Conservation (phyloP, 2,113 vertebrate genomes). For the Hyaena hyaena region DNA sequence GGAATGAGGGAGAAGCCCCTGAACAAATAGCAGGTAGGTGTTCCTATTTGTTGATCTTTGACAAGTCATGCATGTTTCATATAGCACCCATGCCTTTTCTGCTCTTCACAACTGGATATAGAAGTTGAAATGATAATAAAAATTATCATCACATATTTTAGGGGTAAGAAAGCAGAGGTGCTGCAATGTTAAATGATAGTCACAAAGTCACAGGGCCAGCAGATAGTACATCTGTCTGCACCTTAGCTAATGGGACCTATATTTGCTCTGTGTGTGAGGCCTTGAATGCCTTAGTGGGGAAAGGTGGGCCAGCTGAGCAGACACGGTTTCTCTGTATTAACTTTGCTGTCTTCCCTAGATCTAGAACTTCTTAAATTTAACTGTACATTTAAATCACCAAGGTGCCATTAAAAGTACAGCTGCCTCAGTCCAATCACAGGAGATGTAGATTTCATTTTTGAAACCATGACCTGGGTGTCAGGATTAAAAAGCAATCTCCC, state of each 20-base stretch:
- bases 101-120: neutral
- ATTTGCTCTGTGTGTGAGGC: neutral
- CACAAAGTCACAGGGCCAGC: neutral
- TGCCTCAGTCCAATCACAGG: neutral
- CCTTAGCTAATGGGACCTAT: neutral
- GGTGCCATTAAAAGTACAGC: neutral
- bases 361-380: neutral
- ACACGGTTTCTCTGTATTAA: neutral
- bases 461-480: neutral
- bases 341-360: neutral
- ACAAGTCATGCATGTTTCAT: fast-evolving
- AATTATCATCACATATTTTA: neutral
- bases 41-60: neutral
- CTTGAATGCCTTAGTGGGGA: neutral
- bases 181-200: neutral
- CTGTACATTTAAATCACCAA: neutral
- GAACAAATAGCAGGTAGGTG: neutral
- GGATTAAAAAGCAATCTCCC: neutral
- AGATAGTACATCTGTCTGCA: too few species aligned
- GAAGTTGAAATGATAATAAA: neutral
- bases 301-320: neutral
- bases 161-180: neutral
- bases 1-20: neutral
- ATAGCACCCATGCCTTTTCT: neutral
- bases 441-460: neutral